Percentiles rank a stretch among this genome's conserved stretches.
phyloP scores from a whole-genome alignment of 2,797 vertebrate species.

The Emydoidea blandingii region DNA sequence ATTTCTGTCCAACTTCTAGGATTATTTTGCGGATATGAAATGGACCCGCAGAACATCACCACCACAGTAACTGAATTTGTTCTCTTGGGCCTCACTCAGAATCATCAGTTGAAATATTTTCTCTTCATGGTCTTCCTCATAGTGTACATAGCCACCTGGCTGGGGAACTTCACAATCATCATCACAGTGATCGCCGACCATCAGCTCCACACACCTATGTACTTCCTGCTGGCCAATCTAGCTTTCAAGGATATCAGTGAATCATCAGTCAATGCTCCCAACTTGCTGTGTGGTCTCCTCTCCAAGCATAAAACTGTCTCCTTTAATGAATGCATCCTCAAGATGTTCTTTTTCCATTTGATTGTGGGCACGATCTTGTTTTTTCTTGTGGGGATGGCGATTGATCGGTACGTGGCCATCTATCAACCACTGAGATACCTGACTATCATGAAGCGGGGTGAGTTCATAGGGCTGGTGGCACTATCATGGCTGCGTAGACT shows the following conservation, averaged over 20 bases:
- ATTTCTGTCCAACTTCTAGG: no score
- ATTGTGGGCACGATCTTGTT: constrained; percentile 39
- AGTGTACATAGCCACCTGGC: constrained; percentile 12
- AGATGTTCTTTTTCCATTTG: constrained; percentile 51
- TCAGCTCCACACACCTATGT: constrained; percentile 43
- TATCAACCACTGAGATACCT: constrained; percentile 43
- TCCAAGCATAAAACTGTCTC: constrained; percentile 23
- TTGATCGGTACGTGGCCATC: constrained; percentile 47
- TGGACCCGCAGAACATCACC: neutral
- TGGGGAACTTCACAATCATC: constrained; percentile 54
- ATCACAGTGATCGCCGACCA: neutral
- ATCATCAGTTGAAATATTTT: neutral
- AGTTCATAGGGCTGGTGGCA: neutral
- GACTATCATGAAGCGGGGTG: constrained; percentile 13
- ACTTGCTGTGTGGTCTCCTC: constrained; percentile 35
- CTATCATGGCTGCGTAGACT: constrained; percentile 26
- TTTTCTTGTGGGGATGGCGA: constrained; percentile 57
- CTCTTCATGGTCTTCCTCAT: constrained; percentile 51
- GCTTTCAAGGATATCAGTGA: constrained; percentile 39
- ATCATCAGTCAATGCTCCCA: constrained; percentile 28
- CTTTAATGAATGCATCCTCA: constrained; percentile 37
- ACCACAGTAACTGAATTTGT: constrained; percentile 60
- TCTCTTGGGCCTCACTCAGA: constrained; percentile 61
- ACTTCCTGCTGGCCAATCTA: neutral
- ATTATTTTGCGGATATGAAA: neutral